These are phyloP conservation scores for Sesia apiformis DNA, from an alignment of 2,888 invertebrate species.

Conservation along the genomic window DNA sequence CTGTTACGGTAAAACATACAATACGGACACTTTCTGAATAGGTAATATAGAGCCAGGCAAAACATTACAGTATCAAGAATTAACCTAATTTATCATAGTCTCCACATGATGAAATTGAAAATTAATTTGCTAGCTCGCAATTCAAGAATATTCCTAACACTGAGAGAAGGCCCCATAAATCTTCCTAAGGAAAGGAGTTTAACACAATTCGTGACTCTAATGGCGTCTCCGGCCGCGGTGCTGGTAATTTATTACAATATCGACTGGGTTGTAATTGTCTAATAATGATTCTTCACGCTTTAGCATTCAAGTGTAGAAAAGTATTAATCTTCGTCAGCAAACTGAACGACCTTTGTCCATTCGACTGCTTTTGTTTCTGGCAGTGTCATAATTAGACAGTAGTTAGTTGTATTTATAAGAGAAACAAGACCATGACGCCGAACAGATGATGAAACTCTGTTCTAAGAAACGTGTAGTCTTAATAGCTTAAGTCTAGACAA, in stretches of 20 bases:
- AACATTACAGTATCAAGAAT: not conserved
- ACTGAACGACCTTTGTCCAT: not conserved
- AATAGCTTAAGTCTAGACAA: too few relatives aligned
- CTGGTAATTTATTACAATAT: slow-evolving; percentile 38
- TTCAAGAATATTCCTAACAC: slow-evolving; percentile 6
- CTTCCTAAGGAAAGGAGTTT: slow-evolving; percentile 36
- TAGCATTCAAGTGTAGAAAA: slow-evolving; percentile 5
- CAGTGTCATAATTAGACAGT: not conserved
- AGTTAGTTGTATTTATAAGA: too few relatives aligned
- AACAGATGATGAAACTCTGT: too few relatives aligned
- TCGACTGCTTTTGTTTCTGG: not conserved
- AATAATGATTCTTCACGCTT: slow-evolving; percentile 20
- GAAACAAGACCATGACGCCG: too few relatives aligned
- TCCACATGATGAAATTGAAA: not conserved
- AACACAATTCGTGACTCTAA: slow-evolving; percentile 58
- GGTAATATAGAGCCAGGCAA: too few relatives aligned
- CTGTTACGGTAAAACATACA: too few relatives aligned
- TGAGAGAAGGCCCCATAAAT: slow-evolving; percentile 45
- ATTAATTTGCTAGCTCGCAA: not conserved
- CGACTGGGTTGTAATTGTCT: slow-evolving; percentile 24
- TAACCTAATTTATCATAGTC: not conserved
- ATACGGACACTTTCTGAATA: too few relatives aligned
- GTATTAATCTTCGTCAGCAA: not conserved
- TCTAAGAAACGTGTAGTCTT: too few relatives aligned
- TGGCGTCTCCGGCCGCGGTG: slow-evolving; percentile 32